Evolutionary conservation across 35 echinoderm and acorn worm species (phyloP).

Genomic region (Amphiura filiformis): DNA sequence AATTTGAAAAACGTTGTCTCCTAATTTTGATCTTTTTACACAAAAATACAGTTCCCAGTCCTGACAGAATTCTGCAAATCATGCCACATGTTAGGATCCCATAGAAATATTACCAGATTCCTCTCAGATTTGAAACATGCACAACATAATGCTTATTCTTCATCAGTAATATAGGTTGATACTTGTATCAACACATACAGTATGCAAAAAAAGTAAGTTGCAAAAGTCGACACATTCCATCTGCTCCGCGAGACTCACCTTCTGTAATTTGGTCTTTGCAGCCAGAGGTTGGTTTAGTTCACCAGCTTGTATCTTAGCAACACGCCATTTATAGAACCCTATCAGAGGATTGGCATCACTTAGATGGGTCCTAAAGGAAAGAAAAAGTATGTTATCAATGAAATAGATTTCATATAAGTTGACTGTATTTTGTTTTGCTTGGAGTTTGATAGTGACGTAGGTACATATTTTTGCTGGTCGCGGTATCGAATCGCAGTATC

Average conservation of each 20-base stretch:
- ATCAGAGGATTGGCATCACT: background rate
- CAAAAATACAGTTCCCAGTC: no score
- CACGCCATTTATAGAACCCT: background rate
- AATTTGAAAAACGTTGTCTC: no score
- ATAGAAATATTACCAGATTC: no score
- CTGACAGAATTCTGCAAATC: no score
- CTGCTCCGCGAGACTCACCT: background rate
- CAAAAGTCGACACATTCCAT: background rate
- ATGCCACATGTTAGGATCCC: no score
- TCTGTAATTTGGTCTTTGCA: background rate
- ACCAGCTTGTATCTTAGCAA: background rate
- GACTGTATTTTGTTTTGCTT: no score
- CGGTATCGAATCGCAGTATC: background rate
- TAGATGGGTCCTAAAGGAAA: background rate
- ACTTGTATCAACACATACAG: background rate
- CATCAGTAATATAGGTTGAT: background rate
- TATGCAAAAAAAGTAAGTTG: background rate
- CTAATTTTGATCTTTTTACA: no score
- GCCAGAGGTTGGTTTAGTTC: background rate
- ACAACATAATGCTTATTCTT: background rate
- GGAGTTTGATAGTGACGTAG: no score
- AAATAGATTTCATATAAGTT: background rate
- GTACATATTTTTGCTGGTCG: background rate
- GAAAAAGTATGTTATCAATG: background rate
- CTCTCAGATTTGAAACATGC: background rate